These are phyloP conservation scores for Grammomys surdaster DNA, from an alignment of 2,113 vertebrate genomes.

Conservation along the genomic window DNA sequence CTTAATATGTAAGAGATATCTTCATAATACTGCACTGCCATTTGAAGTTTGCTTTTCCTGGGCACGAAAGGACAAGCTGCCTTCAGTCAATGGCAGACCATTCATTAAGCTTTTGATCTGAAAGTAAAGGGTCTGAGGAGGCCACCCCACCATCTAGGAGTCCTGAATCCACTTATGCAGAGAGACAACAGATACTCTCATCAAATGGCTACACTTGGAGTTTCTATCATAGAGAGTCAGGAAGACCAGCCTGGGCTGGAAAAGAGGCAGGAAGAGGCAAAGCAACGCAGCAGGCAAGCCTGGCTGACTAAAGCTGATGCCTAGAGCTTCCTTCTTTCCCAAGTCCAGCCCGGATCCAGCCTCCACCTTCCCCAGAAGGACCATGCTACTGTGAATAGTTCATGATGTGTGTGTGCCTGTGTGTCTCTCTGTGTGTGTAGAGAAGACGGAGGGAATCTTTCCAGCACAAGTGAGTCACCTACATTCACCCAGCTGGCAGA, in stretches of 20 bases:
- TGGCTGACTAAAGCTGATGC: neutral
- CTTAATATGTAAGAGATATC: neutral
- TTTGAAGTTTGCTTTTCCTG: neutral
- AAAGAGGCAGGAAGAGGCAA: neutral
- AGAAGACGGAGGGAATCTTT: neutral
- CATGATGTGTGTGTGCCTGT: neutral
- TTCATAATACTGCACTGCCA: neutral
- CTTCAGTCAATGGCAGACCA: rapidly evolving
- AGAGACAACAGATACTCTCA: rapidly evolving
- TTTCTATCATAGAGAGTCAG: neutral
- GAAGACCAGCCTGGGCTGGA: neutral
- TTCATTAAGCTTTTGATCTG: neutral
- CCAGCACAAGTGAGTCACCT: rapidly evolving
- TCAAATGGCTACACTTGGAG: rapidly evolving
- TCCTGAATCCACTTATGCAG: neutral
- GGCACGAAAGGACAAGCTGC: neutral
- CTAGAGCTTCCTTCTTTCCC: neutral
- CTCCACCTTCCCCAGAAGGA: neutral
- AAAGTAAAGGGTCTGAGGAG: rapidly evolving
- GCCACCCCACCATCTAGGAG: neutral
- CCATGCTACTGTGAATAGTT: neutral
- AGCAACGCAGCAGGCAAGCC: neutral
- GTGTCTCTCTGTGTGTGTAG: neutral
- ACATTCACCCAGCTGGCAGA: neutral
- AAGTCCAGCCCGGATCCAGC: rapidly evolving